Evolutionary conservation across 2,888 invertebrate genomes (phyloP).

Genomic region (Ptychoptera contaminata): DNA sequence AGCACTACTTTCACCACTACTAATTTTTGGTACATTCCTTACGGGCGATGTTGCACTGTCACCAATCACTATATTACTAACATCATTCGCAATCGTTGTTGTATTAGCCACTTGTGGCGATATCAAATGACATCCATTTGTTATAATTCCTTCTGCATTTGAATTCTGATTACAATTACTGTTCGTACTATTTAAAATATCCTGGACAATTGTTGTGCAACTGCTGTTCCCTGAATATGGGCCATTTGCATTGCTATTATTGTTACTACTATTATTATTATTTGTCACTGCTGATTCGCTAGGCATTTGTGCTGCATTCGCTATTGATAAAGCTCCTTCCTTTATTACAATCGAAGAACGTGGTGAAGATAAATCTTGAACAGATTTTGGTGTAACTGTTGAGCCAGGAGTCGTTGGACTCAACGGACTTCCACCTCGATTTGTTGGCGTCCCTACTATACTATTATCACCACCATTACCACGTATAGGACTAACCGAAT

Average conservation of each 20-base stretch:
- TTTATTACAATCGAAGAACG: constrained; percentile 8
- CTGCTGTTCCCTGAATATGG: neutral
- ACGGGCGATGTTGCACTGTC: neutral
- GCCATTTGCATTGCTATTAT: constrained; percentile 7
- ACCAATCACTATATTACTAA: too few species aligned
- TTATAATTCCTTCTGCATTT: neutral
- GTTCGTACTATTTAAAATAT: neutral
- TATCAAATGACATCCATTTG: neutral
- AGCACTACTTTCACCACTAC: neutral
- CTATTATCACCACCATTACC: neutral
- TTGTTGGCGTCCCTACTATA: neutral
- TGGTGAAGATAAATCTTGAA: constrained; percentile 9
- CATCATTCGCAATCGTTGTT: too few species aligned
- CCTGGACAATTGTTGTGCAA: neutral
- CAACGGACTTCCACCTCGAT: constrained; percentile 1
- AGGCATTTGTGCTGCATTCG: constrained; percentile 2
- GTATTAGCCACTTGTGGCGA: too few species aligned
- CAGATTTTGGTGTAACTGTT: constrained; percentile 5
- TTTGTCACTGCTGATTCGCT: constrained; percentile 1
- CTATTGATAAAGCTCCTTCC: neutral
- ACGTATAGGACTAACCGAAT: neutral
- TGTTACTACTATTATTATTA: constrained; percentile 10
- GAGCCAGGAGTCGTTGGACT: constrained; percentile 4
- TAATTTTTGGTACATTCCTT: neutral
- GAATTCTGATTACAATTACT: neutral